Evolutionary conservation across 2,113 vertebrate species (phyloP).

Genomic region (Esox niger): DNA sequence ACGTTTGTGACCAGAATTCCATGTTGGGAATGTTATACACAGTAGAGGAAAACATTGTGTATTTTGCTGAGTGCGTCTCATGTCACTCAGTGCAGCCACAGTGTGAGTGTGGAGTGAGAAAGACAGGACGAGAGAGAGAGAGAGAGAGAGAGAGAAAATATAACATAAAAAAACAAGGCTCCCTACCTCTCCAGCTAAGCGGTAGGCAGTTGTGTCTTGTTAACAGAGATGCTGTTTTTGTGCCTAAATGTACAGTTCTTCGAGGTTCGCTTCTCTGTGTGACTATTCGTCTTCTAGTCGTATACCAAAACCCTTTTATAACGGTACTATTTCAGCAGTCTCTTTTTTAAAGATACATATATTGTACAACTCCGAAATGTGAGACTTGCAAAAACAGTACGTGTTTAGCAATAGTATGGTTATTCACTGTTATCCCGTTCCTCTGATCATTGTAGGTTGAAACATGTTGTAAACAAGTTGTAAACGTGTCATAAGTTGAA

Average conservation of each 20-base stretch:
- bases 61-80: neutral
- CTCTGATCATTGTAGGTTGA: neutral
- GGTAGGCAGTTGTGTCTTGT: no score
- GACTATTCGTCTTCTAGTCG: neutral
- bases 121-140: no score
- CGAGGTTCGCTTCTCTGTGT: neutral
- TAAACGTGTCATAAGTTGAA: neutral
- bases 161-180: no score
- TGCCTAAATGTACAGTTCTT: neutral
- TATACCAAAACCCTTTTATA: conserved; percentile 27
- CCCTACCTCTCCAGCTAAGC: no score
- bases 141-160: no score
- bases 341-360: conserved; percentile 47
- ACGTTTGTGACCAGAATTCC: neutral
- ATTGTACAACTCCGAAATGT: conserved; percentile 32
- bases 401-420: conserved; percentile 50
- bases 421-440: neutral
- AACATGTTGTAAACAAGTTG: neutral
- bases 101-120: no score
- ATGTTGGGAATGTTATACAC: conserved; percentile 1
- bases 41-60: neutral
- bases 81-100: no score
- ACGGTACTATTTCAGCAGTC: conserved; percentile 17
- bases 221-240: neutral
- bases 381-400: conserved; percentile 60